These are phyloP conservation scores for Drosophila orena DNA, from an alignment of 1,140 invertebrate species.

Conservation along the genomic window DNA sequence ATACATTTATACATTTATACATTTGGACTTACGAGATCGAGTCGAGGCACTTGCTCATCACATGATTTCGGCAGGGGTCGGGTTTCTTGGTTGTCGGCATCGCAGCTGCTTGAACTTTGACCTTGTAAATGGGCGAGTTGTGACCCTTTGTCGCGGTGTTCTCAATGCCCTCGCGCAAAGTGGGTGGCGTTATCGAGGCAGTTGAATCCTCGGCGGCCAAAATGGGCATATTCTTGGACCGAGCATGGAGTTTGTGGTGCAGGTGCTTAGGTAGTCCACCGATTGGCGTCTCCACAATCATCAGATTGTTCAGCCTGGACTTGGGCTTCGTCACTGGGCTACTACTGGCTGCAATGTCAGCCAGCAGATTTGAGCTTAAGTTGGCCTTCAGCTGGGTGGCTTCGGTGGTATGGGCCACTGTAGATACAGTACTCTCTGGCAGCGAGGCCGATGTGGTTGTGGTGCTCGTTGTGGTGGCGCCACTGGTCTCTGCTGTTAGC, in stretches of 20 bases:
- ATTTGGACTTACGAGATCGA: constrained; percentile 74
- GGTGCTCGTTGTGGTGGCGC: constrained; percentile 22
- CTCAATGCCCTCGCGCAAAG: constrained; percentile 45
- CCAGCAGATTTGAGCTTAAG: constrained; percentile 59
- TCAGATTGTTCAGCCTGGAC: constrained; percentile 53
- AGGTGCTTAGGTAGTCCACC: constrained; percentile 34
- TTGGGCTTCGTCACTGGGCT: constrained; percentile 21
- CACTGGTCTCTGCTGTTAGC: constrained; percentile 46
- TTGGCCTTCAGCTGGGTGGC: background rate
- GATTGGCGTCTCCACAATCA: constrained; percentile 63
- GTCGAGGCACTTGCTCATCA: constrained; percentile 70
- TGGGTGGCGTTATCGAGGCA: constrained; percentile 16
- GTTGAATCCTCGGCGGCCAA: constrained; percentile 10
- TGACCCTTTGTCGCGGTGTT: constrained; percentile 63
- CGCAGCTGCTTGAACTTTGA: constrained; percentile 71
- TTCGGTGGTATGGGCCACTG: constrained; percentile 3
- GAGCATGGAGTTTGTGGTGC: constrained; percentile 24
- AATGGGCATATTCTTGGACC: constrained; percentile 58
- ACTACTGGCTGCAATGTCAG: constrained; percentile 53
- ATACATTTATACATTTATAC: constrained; percentile 2
- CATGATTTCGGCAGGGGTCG: constrained; percentile 61
- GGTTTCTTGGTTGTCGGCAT: constrained; percentile 15
- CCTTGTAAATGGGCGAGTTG: constrained; percentile 75
- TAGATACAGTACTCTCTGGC: constrained; percentile 1
- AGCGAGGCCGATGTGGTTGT: constrained; percentile 5